A percentile compares a stretch with the other conserved stretches of the same genome.
Evolutionary conservation across 2,113 vertebrate genomes (phyloP).

Genomic region (Myanophis thanlyinensis): DNA sequence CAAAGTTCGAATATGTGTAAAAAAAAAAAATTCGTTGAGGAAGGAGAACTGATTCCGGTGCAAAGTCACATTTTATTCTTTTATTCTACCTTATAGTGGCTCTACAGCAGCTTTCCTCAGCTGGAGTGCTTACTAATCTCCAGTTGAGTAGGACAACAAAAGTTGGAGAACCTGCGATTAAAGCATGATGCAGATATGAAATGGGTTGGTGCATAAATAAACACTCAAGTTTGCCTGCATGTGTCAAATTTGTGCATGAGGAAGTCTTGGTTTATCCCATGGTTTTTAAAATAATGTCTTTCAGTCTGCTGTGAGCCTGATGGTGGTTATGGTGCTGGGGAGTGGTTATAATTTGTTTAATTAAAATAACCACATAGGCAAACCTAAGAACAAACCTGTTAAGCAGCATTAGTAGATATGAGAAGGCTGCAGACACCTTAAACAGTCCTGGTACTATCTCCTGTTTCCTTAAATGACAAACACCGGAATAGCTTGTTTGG

Average conservation of each 20-base stretch:
- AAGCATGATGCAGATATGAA: not conserved
- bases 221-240: not conserved
- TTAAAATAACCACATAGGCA: slow-evolving; percentile 23
- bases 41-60: not conserved
- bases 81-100: not conserved
- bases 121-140: not conserved
- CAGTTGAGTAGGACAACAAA: not conserved
- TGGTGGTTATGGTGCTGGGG: slow-evolving; percentile 7
- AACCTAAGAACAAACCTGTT: slow-evolving; percentile 24
- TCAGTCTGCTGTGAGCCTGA: not conserved
- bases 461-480: slow-evolving; percentile 4
- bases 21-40: not conserved
- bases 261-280: not conserved
- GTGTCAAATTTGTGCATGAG: not conserved
- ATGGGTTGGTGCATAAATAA: not conserved
- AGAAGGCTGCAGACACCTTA: slow-evolving; percentile 4
- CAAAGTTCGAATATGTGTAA: not conserved
- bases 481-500: not conserved
- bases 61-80: not conserved
- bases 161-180: not conserved
- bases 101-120: not conserved
- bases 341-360: slow-evolving; percentile 20
- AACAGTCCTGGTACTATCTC: not conserved
- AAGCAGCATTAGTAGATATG: slow-evolving; percentile 14
- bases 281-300: not conserved